Evolutionary conservation across 2,888 invertebrate species (phyloP).

Genomic region (Rotaria macrura): DNA sequence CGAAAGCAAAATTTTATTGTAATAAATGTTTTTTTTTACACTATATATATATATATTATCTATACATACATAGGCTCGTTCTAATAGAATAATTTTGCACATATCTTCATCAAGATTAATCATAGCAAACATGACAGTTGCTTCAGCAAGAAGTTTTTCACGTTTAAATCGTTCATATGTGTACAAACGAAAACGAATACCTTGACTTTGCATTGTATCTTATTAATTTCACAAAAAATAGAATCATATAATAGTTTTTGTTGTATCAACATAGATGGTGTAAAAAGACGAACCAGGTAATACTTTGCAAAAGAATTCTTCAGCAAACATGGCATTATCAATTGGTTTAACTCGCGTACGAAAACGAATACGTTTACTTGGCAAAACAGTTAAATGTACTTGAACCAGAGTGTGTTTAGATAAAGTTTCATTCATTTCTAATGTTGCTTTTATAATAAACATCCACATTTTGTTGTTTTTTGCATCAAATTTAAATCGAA

Average conservation of each 20-base stretch:
- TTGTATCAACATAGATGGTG: neutral
- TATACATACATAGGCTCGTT: neutral
- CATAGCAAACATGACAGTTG: neutral
- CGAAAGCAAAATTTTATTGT: too few relatives aligned
- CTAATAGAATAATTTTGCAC: neutral
- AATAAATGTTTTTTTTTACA: neutral
- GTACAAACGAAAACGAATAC: neutral
- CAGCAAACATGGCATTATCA: neutral
- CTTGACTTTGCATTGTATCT: neutral
- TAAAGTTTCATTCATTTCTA: neutral
- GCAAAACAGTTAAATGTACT: neutral
- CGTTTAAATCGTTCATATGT: conserved; percentile 6
- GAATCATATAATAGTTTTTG: neutral
- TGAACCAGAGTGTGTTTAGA: neutral
- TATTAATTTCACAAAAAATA: too few relatives aligned
- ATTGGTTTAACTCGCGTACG: neutral
- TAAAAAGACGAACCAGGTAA: neutral
- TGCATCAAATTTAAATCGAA: neutral
- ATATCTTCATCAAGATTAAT: conserved; percentile 9
- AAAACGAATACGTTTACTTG: conserved; percentile 1
- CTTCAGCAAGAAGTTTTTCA: neutral
- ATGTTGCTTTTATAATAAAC: neutral
- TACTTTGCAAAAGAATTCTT: conserved; percentile 8
- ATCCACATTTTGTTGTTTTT: neutral
- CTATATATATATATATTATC: neutral